Percentiles rank a stretch among this genome's conserved stretches.
Conservation (phyloP, 1,140 invertebrate genomes). For the Drosophila nigrodunni region DNA sequence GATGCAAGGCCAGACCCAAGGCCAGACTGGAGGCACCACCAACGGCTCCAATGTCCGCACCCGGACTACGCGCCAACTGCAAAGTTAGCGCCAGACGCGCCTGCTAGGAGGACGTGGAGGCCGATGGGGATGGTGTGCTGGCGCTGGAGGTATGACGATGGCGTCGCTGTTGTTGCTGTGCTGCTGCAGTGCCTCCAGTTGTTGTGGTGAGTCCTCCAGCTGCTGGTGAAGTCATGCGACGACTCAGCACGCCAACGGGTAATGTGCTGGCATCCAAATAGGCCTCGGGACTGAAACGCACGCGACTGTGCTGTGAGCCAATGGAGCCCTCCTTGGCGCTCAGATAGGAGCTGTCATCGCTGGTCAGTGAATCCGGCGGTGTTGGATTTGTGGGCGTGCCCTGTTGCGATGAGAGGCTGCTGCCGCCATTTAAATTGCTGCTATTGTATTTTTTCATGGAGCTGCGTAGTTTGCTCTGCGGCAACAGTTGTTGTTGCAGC, state of each 20-base stretch:
- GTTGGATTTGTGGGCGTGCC: constrained; percentile 93
- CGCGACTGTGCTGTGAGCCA: constrained; percentile 87
- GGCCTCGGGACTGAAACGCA: constrained; percentile 92
- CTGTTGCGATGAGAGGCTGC: constrained; percentile 72
- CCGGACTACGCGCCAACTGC: constrained; percentile 81
- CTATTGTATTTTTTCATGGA: constrained; percentile 65
- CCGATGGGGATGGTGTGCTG: constrained; percentile 72
- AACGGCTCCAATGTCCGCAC: constrained; percentile 60
- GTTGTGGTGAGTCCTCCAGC: constrained; percentile 33
- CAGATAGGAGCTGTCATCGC: constrained; percentile 93
- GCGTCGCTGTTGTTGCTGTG: constrained; percentile 42
- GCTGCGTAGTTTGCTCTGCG: constrained; percentile 66
- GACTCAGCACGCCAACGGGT: constrained; percentile 8
- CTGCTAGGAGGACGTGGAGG: constrained; percentile 80
- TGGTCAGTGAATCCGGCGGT: constrained; percentile 92
- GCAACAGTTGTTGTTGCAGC: constrained; percentile 12
- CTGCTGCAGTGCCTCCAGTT: constrained; percentile 35
- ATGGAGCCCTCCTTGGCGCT: constrained; percentile 91
- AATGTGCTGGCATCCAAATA: constrained; percentile 84
- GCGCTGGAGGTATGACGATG: constrained; percentile 69
- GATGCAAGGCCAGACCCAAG: constrained; percentile 51
- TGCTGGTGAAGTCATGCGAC: constrained; percentile 63
- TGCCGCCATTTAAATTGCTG: constrained; percentile 43
- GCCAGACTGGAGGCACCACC: constrained; percentile 30
- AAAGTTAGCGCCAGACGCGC: constrained; percentile 71